These are phyloP conservation scores for Tenebrosternarchus preto DNA, from an alignment of 2,113 vertebrate species.

Conservation along the genomic window DNA sequence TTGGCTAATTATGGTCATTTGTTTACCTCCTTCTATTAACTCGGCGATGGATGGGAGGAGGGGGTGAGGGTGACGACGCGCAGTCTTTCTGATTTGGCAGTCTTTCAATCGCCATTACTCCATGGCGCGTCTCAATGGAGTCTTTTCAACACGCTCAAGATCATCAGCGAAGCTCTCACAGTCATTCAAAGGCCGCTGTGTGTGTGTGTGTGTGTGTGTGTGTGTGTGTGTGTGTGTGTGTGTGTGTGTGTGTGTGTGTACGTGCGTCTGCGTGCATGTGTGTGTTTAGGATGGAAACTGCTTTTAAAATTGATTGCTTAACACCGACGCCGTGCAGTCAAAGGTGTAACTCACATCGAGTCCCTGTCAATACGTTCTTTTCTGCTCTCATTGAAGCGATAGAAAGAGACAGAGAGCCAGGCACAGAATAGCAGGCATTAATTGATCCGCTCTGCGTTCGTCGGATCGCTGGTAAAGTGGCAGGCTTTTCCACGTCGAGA, in stretches of 20 bases:
- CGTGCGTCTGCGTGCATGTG: not conserved
- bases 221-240: conserved; percentile 18
- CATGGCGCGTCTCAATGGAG: conserved; percentile 33
- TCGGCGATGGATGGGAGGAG: conserved; percentile 34
- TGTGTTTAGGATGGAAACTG: conserved; percentile 7
- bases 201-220: conserved; percentile 11
- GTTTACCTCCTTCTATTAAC: conserved; percentile 50
- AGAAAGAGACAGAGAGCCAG: not conserved
- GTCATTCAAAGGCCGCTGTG: conserved; percentile 27
- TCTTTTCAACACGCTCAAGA: conserved; percentile 39
- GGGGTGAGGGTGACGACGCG: conserved; percentile 5
- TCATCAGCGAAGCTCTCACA: conserved; percentile 43
- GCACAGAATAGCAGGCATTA: conserved; percentile 10
- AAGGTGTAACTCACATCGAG: conserved; percentile 6
- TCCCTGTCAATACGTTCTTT: conserved; percentile 23
- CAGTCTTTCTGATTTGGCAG: conserved; percentile 42
- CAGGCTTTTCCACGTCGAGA: not conserved
- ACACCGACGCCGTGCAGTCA: conserved; percentile 18
- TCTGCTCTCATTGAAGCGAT: conserved; percentile 16
- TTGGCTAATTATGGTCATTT: conserved; percentile 49
- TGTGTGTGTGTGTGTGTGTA: not conserved
- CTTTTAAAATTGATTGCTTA: conserved; percentile 37
- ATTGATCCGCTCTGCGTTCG: conserved; percentile 19
- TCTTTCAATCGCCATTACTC: conserved; percentile 49
- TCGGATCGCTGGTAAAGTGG: not conserved